Conservation (phyloP, 1,140 invertebrate genomes). For the Cyrtorhinus lividipennis region DNA sequence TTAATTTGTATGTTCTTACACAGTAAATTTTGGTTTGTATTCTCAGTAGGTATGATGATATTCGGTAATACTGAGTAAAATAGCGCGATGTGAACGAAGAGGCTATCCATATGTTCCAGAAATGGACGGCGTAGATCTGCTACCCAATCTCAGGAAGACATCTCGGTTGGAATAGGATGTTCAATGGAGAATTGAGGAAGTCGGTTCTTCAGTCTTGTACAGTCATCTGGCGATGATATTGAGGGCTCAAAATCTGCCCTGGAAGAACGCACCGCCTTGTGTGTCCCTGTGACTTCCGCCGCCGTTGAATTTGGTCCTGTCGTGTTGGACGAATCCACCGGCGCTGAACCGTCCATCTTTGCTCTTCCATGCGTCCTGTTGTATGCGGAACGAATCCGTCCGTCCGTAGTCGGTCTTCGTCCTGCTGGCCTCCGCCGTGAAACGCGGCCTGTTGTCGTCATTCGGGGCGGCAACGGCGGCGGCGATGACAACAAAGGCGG, state of each 20-base stretch:
- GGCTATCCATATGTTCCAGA: no score
- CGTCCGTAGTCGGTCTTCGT: background rate
- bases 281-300: background rate
- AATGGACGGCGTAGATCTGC: no score
- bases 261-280: constrained; percentile 7
- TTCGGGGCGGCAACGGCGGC: background rate
- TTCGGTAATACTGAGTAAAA: no score
- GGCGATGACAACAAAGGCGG: background rate
- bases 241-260: constrained; percentile 5
- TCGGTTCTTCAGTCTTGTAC: no score
- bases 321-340: constrained; percentile 12
- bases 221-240: no score
- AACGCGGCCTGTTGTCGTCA: background rate
- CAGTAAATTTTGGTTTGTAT: no score
- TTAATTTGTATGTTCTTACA: no score
- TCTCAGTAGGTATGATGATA: no score
- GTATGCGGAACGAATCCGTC: background rate
- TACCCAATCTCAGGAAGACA: no score
- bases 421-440: background rate
- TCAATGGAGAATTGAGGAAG: no score
- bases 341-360: constrained; percentile 1
- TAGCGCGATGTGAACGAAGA: no score
- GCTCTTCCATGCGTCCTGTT: constrained; percentile 4
- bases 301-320: constrained; percentile 6
- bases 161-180: no score